Evolutionary conservation across 2,888 invertebrate genomes (phyloP).

Genomic region (Aproaerema taeniolella): DNA sequence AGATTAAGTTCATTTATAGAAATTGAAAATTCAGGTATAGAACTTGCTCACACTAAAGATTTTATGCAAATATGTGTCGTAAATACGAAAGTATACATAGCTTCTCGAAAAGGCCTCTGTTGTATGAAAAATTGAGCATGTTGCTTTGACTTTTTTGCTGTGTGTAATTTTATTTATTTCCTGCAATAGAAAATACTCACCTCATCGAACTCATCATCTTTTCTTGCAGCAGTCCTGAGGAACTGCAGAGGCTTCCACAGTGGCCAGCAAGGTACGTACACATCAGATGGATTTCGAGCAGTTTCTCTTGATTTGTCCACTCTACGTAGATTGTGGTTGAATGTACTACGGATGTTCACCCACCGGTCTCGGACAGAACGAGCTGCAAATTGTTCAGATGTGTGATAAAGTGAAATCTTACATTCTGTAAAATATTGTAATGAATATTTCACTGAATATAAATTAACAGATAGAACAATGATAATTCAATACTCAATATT

Average conservation of each 20-base stretch:
- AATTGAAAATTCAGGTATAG: too few relatives aligned
- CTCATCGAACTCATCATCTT: constrained; percentile 30
- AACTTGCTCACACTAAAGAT: too few relatives aligned
- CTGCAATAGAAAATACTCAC: neutral
- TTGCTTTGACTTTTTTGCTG: too few relatives aligned
- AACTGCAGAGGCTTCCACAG: constrained; percentile 65
- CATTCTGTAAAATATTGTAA: neutral
- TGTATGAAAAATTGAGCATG: too few relatives aligned
- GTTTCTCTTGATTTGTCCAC: constrained; percentile 49
- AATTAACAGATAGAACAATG: too few relatives aligned
- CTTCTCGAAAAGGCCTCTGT: too few relatives aligned
- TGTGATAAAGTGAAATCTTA: too few relatives aligned
- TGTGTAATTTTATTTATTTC: too few relatives aligned
- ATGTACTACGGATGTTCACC: constrained; percentile 68
- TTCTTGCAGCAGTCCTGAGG: constrained; percentile 40
- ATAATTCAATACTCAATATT: too few relatives aligned
- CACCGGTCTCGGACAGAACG: constrained; percentile 62
- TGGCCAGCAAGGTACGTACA: constrained; percentile 65
- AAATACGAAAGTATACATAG: neutral
- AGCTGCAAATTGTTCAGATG: constrained; percentile 50
- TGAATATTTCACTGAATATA: neutral
- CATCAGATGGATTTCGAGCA: constrained; percentile 37
- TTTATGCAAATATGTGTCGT: neutral
- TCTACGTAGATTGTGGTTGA: constrained; percentile 57
- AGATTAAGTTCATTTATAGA: too few relatives aligned